These are phyloP conservation scores for Anhinga rufa DNA, from an alignment of 2,113 vertebrate species.

Conservation along the genomic window DNA sequence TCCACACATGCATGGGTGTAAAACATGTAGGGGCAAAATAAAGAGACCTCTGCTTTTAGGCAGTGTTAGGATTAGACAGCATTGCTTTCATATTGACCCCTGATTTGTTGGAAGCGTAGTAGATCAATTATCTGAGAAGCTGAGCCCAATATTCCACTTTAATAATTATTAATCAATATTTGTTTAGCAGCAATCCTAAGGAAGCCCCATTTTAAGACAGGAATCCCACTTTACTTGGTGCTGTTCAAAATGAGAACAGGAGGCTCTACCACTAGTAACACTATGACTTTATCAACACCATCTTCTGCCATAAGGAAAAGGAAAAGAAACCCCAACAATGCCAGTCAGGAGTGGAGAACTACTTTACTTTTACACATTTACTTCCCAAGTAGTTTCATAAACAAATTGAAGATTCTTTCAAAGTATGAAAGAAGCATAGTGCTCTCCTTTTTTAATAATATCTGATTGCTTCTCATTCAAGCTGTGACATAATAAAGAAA, in stretches of 20 bases:
- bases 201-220: neutral
- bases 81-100: neutral
- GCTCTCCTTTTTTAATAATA: neutral
- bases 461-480: slow-evolving; percentile 13
- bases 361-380: neutral
- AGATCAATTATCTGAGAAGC: neutral
- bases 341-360: neutral
- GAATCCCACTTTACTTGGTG: neutral
- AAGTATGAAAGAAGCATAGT: neutral
- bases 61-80: neutral
- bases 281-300: neutral
- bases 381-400: neutral
- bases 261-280: neutral
- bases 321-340: rapidly evolving
- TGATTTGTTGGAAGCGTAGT: neutral
- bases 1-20: neutral
- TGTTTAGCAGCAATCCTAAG: neutral
- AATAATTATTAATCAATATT: neutral
- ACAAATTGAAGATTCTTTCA: neutral
- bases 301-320: neutral
- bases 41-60: neutral
- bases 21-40: neutral
- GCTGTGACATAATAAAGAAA: slow-evolving; percentile 27
- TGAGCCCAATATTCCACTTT: neutral
- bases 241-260: neutral